A percentile compares a stretch with the other conserved stretches of the same genome.
phyloP scores from a whole-genome alignment of 64 coral and sea anemone species.

The Orbicella faveolata region DNA sequence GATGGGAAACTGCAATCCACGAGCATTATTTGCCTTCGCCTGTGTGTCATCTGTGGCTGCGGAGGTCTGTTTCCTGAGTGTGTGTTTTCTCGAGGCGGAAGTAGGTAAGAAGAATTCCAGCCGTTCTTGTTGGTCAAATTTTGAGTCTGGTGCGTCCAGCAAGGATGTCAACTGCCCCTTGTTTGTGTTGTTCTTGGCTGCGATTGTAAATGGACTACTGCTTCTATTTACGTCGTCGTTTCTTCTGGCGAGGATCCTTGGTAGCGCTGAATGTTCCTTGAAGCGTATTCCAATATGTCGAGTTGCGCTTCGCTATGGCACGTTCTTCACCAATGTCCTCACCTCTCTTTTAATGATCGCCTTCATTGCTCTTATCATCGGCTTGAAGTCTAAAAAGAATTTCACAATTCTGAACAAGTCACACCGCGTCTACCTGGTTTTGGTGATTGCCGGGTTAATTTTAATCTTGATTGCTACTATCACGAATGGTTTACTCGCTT shows the following conservation, averaged over 20 bases:
- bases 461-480: not conserved
- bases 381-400: not conserved
- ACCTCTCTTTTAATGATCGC: not conserved
- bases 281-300: conserved; percentile 7
- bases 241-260: not conserved
- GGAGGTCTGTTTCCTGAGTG: conserved; percentile 11
- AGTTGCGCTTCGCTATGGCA: not conserved
- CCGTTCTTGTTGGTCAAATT: conserved; percentile 4
- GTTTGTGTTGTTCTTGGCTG: conserved; percentile 21
- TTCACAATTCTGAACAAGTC: not conserved
- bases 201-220: conserved; percentile 13
- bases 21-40: conserved; percentile 20
- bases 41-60: not conserved
- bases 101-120: not conserved
- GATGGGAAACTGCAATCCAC: conserved; percentile 41
- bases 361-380: conserved; percentile 14
- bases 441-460: not conserved
- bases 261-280: not conserved
- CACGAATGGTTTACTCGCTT: not conserved
- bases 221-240: not conserved
- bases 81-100: conserved; percentile 2
- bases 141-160: not conserved
- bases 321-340: conserved; percentile 16
- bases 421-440: not conserved
- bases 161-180: not conserved